Evolutionary conservation across 2,113 vertebrate species (phyloP), one percentile per base, ranked within the genome.

Genomic region (Mirza zaza): DNA sequence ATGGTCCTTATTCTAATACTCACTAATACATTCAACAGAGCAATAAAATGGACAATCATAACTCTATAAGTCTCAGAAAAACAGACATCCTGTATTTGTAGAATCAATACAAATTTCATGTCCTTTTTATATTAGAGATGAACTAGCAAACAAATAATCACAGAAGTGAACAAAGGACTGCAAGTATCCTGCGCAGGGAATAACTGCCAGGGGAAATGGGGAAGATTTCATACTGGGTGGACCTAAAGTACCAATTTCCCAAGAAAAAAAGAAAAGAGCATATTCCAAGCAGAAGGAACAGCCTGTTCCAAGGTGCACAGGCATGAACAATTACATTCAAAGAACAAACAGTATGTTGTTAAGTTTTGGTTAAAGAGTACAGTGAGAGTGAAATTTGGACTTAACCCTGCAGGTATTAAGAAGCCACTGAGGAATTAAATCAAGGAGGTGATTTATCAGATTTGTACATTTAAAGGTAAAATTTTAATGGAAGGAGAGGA

Each of bases 391-490:
- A 59, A 91, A 63, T 85, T 76, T 88, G 77, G 34, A 81, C 32
- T 89, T 96, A 91, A 75, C 32, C 59, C 85, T 65, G 32, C 15
- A 89, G 45, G 32, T 68, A 82, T 50, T 84, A 85, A 91, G 48
- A 94, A 50, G 80, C 61, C 61, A 75, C 20, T 77, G 63, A 86
- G 61, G 52, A 68, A 63, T 75, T 75, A 95, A 91, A 95, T n/a
- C 29, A 81, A 86, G 32, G 55, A 2, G 52, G 48, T 65, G 27
- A 86, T 86, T 59, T 84, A 92, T 45, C 36, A 81, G 13, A 21
- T 92, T 52, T 94, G 27, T 39, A 85, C 71, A 68, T 80, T 73
- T 82, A 90, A 90, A 90, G 91, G n/a, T 84, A 71, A 89, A 97
- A 85, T 89, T 85, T 89, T 85, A 94, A 88, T 20, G 23, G 11